Conservation (phyloP, 1,140 invertebrate genomes). For the Caerostris extrusa region DNA sequence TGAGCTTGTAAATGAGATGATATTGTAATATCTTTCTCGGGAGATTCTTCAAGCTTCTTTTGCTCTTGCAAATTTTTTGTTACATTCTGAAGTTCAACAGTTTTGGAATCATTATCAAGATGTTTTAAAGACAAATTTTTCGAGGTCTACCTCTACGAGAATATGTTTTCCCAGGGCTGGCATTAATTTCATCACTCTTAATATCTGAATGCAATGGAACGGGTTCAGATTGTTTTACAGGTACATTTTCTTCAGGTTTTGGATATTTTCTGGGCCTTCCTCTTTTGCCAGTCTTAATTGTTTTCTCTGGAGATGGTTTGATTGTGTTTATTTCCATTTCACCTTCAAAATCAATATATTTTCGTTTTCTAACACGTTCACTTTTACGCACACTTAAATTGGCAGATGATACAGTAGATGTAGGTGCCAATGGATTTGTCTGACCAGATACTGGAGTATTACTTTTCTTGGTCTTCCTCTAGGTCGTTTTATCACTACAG, state of each 20-base stretch:
- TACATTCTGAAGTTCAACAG: background rate
- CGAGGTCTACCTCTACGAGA: background rate
- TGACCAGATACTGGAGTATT: background rate
- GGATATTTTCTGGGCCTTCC: slow-evolving; percentile 39
- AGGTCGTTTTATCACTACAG: background rate
- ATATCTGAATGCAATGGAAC: background rate
- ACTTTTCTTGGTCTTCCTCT: background rate
- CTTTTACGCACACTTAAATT: background rate
- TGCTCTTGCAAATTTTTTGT: background rate
- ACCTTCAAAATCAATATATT: background rate
- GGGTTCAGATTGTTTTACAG: background rate
- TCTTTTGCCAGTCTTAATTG: background rate
- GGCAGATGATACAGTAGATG: background rate
- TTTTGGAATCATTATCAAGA: background rate
- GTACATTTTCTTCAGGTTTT: background rate
- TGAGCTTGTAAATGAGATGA: background rate
- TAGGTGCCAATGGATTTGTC: background rate
- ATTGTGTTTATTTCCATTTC: background rate
- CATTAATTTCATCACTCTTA: too few relatives aligned
- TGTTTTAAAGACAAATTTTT: background rate
- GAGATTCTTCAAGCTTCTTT: background rate
- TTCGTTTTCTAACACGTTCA: slow-evolving; percentile 23
- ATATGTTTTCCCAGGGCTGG: background rate
- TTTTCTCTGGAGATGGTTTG: background rate
- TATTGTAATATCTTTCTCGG: background rate